Base-by-base conservation (phyloP, 2,113 vertebrate genomes). In the Campylomormyrus numenius region DNA sequence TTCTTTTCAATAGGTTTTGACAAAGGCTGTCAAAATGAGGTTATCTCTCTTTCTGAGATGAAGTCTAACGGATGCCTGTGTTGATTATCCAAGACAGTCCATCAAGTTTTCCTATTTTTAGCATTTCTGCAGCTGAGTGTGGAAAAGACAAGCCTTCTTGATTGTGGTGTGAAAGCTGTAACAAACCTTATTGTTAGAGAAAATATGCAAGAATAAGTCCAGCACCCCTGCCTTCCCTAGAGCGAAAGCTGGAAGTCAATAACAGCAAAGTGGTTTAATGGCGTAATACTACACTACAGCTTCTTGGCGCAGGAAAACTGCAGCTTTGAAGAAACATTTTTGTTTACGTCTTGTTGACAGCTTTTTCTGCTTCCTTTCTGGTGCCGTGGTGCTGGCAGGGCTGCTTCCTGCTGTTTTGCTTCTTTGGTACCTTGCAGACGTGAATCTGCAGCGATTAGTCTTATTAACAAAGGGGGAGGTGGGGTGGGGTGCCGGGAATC, bases 11-110 rank as follows among this genome's bases (percentile, higher is more conserved):
- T 42, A 46, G 83, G 42, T 85, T 48, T 85, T 85, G 45, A 85
- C 83, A 85, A 21, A 85, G 83, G 24, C 83, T 85, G 83, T 85
- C 83, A 85, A 85, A 48, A 85, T 85, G 83, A 85, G 83, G 83
- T 85, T 85, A 85, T 85, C 45, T 85, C 83, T 85, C 83, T 85
- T 85, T 45, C 83, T 85, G 46, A 45, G 6, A 85, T 46, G 83
- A 85, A 85, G 35, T 85, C 21, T 85, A 85, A 85, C 19, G 39
- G 83, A 85, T 27, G 83, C 45, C 83, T 85, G 83, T 85, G 39
- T 85, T 85, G 83, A 85, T 85, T 85, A 45, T 85, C 83, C 39
- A 85, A 85, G 45, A 48, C 39, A 10, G 45, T 48, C 83, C 83
- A 46, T 85, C 83, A 85, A 53, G 50, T 35, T 53, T 53, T 56